phyloP scores from a whole-genome alignment of 2,888 invertebrate species.

The Tubulanus polymorphus region DNA sequence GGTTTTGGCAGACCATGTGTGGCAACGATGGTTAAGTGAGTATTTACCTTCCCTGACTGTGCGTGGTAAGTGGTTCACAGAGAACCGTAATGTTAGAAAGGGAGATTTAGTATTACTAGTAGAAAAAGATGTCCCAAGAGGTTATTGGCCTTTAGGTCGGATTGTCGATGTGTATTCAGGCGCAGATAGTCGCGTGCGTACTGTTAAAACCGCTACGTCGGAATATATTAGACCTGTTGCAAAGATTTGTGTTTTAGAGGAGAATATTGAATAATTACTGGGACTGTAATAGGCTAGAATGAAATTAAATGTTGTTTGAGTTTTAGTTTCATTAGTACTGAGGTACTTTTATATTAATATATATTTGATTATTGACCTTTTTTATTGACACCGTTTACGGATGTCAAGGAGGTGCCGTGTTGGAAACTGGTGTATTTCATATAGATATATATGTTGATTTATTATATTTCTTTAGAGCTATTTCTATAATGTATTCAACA shows the following conservation, averaged over 20 bases:
- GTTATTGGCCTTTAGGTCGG: not conserved
- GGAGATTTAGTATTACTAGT: slow-evolving; percentile 5
- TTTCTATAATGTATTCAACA: no score
- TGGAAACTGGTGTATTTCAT: no score
- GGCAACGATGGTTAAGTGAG: slow-evolving; percentile 8
- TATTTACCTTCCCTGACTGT: slow-evolving; percentile 2
- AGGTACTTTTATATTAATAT: no score
- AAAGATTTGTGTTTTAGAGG: not conserved
- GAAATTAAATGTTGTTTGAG: no score
- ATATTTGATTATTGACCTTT: no score
- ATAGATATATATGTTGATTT: no score
- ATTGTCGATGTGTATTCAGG: not conserved
- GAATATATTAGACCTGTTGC: not conserved
- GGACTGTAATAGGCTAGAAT: no score
- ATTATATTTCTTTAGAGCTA: no score
- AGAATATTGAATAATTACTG: no score
- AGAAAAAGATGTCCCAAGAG: not conserved
- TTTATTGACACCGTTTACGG: no score
- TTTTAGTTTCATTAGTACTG: no score
- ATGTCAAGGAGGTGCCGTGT: no score
- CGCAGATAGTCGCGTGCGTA: slow-evolving; percentile 6
- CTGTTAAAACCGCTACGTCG: not conserved
- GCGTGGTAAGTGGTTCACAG: not conserved
- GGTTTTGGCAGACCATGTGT: slow-evolving; percentile 5
- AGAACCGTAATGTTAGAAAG: not conserved